Conservation (phyloP, 23 tunicate genomes). For the Oikopleura albicans region DNA sequence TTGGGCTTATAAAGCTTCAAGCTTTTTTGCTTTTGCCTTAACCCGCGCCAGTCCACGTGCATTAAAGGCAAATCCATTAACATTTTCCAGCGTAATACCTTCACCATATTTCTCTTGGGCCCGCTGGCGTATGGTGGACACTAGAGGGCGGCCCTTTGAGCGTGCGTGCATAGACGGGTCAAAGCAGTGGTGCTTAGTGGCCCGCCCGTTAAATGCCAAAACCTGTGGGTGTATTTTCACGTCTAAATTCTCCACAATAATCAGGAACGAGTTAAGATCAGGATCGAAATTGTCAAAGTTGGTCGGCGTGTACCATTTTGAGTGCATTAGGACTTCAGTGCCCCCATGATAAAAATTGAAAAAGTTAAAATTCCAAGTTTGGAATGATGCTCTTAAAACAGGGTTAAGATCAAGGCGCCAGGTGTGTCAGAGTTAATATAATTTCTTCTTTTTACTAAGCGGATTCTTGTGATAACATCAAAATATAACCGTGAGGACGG, state of each 20-base stretch:
- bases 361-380: conserved; percentile 3
- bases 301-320: neutral
- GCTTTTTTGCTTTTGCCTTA: neutral
- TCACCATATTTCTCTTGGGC: neutral
- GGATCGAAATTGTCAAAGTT: neutral
- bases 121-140: neutral
- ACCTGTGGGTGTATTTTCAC: neutral
- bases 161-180: conserved; percentile 6
- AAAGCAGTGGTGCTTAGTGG: neutral
- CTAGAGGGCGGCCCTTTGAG: neutral
- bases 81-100: neutral
- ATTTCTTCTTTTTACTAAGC: no score
- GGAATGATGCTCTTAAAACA: neutral
- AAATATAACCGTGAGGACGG: no score
- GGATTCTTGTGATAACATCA: no score
- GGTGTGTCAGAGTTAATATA: no score
- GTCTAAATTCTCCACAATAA: neutral
- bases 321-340: neutral
- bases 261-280: neutral
- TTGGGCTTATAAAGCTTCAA: no score
- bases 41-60: neutral
- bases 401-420: no score
- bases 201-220: neutral
- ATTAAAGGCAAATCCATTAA: neutral
- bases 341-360: conserved; percentile 1